phyloP scores from a whole-genome alignment of 2,113 vertebrate species.

The Thunnus thynnus region DNA sequence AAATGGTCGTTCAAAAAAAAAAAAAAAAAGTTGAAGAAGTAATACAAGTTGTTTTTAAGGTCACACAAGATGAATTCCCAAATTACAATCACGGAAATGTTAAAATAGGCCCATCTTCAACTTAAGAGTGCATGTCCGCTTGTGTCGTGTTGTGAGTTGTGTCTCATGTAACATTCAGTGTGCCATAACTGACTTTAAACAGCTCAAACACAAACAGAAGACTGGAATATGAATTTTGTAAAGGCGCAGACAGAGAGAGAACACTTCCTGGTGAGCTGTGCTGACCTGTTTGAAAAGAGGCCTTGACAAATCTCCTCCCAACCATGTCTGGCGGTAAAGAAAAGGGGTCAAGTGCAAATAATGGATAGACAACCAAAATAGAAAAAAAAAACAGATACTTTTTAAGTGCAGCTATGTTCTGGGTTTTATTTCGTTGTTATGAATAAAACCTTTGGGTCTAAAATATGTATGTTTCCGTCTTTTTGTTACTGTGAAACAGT shows the following conservation, averaged over 20 bases:
- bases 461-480: background rate
- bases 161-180: conserved; percentile 60
- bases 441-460: background rate
- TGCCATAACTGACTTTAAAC: conserved; percentile 30
- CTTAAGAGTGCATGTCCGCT: conserved; percentile 26
- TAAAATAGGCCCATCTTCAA: background rate
- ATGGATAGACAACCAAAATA: conserved; percentile 7
- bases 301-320: background rate
- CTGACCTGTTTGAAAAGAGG: background rate
- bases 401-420: background rate
- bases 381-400: background rate
- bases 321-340: background rate
- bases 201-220: conserved; percentile 20
- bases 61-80: background rate
- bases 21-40: no score
- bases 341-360: background rate
- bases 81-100: background rate
- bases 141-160: conserved; percentile 65
- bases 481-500: background rate
- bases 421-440: background rate
- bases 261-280: conserved; percentile 1
- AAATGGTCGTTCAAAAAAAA: background rate
- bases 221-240: conserved; percentile 22
- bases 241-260: conserved; percentile 1
- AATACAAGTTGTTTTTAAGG: background rate